Base-by-base conservation (phyloP, 2,888 invertebrate species). In the Phorcus lineatus region DNA sequence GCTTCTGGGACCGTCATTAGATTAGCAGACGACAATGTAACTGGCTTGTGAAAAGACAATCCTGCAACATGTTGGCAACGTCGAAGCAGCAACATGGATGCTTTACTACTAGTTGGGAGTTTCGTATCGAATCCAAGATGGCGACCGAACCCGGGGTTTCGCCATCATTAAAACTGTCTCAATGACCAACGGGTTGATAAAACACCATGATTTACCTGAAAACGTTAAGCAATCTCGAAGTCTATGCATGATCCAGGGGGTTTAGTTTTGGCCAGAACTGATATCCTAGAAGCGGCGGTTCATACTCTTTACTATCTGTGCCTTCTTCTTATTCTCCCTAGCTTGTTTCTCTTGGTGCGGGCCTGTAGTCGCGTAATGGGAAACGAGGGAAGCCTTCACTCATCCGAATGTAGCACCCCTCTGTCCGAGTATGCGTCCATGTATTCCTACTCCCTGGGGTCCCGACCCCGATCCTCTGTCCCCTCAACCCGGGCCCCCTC, bases 401-500 rank as follows among this genome's bases (percentile, higher is more conserved):
- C 85, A 6, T 82, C 83, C 24, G 82, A 84, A 52, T 80, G 82
- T 62, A 85, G 85, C 66, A 85, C 88, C 2, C 87, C 88, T 2
- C 78, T 86, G 31, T 90, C 90, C 40, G 91, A 91, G 82, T 89
- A 89, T 86, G 87, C 88, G 77, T 90, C 90, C 31, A 80, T 89
- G 40, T 86, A 88, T 74, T 88, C 90, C 3, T 88, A 89, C 80
- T 90, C 89, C n/a, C 83, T 87, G 55, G 86, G 87, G 17, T 87
- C 88, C 53, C 82, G 89, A 22, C 80, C 83, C 17, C 82, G 89
- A n/a, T 90, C 91, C 22, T 90, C 90, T 11, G 86, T 88, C 40
- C 89, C 89, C 54, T 90, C 90, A 52, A 88, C 89, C 53, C 83
- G 89, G 77, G 88, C 90, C 19, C 88, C 89, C 3, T 89, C 91